Evolutionary conservation across 2,113 vertebrate species (phyloP).

Genomic region (Sylvia atricapilla): DNA sequence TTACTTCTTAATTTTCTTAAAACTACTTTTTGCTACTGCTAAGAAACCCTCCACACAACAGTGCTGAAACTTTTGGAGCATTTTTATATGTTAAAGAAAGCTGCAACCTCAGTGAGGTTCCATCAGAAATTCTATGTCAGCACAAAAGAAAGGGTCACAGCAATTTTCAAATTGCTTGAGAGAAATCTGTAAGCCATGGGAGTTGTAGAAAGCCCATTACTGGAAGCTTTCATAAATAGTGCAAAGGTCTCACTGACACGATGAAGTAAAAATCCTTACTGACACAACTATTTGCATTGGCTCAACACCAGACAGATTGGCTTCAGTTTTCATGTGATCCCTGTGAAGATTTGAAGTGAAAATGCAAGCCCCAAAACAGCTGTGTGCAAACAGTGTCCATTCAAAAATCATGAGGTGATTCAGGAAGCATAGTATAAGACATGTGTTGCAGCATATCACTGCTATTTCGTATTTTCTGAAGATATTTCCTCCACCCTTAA

Average conservation of each 20-base stretch:
- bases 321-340: conserved; percentile 88
- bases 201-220: neutral
- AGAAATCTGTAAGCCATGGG: neutral
- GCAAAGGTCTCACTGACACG: neutral
- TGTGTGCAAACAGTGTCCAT: neutral
- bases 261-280: conserved; percentile 64
- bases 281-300: conserved; percentile 86
- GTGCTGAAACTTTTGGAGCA: neutral
- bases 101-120: neutral
- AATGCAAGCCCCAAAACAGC: neutral
- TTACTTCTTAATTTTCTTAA: neutral
- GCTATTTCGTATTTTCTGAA: neutral
- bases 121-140: neutral
- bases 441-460: neutral
- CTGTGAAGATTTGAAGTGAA: conserved; percentile 68
- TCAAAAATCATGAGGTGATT: neutral
- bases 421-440: neutral
- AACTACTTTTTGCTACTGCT: neutral
- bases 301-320: conserved; percentile 87
- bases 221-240: neutral
- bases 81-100: neutral
- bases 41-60: fast-evolving
- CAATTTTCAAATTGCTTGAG: neutral
- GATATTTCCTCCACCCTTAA: neutral
- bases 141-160: neutral